Conservation (phyloP, 2,113 vertebrate species). For the Columba livia region DNA sequence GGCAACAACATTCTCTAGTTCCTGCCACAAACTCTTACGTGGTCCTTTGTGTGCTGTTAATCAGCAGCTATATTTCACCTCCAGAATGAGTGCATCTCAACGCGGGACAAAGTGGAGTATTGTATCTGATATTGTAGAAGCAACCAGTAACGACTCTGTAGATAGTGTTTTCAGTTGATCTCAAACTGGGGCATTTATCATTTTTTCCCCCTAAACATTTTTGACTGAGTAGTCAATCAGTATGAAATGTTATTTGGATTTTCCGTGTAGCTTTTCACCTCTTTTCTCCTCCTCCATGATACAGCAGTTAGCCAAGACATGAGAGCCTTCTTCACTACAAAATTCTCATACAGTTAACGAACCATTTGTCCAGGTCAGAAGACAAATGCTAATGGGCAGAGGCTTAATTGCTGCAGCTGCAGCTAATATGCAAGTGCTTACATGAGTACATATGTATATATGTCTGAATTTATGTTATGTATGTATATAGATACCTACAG, state of each 20-base stretch:
- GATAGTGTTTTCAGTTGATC: not conserved
- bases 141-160: not conserved
- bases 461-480: not conserved
- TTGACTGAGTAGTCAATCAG: not conserved
- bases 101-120: not conserved
- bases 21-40: not conserved
- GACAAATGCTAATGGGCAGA: not conserved
- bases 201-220: not conserved
- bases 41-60: slow-evolving; percentile 1
- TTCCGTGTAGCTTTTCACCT: not conserved
- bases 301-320: not conserved
- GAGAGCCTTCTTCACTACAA: not conserved
- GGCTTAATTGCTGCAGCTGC: not conserved
- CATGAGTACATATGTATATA: not conserved
- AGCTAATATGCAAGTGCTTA: not conserved
- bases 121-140: fast-evolving
- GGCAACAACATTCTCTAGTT: slow-evolving; percentile 6
- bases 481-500: not conserved
- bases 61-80: slow-evolving; percentile 26
- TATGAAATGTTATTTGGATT: not conserved
- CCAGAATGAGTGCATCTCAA: not conserved
- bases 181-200: not conserved
- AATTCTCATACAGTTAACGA: not conserved
- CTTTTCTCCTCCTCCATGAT: not conserved
- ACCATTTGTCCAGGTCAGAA: not conserved